Evolutionary conservation across 1,140 invertebrate genomes (phyloP).

Genomic region (Aphis gossypii): DNA sequence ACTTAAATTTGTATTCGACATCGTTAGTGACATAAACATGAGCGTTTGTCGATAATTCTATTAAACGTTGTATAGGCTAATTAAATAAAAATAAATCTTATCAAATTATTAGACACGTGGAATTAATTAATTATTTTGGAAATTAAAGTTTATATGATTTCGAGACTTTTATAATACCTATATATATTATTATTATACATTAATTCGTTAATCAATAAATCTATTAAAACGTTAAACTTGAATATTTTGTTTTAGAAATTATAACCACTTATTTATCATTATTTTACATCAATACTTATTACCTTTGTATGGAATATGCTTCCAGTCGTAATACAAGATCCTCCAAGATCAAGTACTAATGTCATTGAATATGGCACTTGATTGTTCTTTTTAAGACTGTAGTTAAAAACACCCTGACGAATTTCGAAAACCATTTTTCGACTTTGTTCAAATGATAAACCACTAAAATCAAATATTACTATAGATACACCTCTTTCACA

Average conservation of each 20-base stretch:
- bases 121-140: no score
- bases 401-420: slow-evolving; percentile 36
- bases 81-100: no score
- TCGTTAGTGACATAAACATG: slow-evolving; percentile 36
- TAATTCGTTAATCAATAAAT: no score
- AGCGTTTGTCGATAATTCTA: not conserved
- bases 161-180: no score
- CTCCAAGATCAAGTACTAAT: slow-evolving; percentile 16
- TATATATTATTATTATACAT: no score
- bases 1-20: not conserved
- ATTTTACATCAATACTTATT: no score
- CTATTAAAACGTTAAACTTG: no score
- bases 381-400: slow-evolving; percentile 6
- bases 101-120: no score
- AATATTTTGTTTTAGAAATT: no score
- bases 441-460: not conserved
- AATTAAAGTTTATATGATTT: no score
- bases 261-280: no score
- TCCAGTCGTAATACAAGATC: not conserved
- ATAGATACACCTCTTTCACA: slow-evolving; percentile 37
- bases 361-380: slow-evolving; percentile 25
- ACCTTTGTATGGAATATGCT: not conserved
- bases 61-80: not conserved
- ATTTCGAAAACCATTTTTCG: slow-evolving; percentile 25
- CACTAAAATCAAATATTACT: slow-evolving; percentile 1